A percentile compares a stretch with the other conserved stretches of the same genome.
These are phyloP conservation scores for Chironomus tepperi DNA, from an alignment of 1,140 invertebrate genomes.

Conservation along the genomic window DNA sequence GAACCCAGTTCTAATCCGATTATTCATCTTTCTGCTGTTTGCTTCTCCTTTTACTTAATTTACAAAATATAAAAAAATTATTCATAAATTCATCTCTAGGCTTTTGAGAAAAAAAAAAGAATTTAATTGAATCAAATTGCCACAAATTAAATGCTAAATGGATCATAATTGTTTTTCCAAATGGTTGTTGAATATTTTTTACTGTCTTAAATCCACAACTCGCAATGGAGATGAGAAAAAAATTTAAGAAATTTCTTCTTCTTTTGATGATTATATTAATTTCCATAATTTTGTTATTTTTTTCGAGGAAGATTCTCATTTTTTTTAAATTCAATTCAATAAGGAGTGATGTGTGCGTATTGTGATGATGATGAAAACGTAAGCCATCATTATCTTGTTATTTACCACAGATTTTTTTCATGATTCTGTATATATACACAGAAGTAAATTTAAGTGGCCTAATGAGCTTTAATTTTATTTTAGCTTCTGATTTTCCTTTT, in stretches of 20 bases:
- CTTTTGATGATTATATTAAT: constrained; percentile 3
- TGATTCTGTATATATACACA: not conserved
- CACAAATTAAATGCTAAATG: constrained; percentile 14
- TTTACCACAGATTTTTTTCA: not conserved
- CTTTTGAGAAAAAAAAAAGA: not conserved
- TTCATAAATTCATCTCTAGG: not conserved
- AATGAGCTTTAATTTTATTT: not conserved
- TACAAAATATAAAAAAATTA: not conserved
- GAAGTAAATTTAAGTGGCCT: constrained; percentile 7
- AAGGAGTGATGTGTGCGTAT: not conserved
- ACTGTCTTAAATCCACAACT: not conserved
- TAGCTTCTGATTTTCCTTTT: not conserved
- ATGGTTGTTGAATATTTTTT: not conserved
- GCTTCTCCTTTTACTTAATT: too few species aligned
- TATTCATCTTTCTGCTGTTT: too few species aligned
- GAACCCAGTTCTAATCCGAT: too few species aligned
- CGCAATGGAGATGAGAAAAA: not conserved
- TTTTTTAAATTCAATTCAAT: not conserved
- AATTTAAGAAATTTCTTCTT: not conserved
- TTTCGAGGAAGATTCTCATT: not conserved
- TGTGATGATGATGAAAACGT: constrained; percentile 11
- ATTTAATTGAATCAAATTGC: constrained; percentile 5
- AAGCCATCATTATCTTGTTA: constrained; percentile 13
- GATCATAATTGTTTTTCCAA: not conserved
- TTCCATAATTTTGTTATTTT: not conserved